Conservation (phyloP, 2,888 invertebrate genomes). For the Lamproptera curius region DNA sequence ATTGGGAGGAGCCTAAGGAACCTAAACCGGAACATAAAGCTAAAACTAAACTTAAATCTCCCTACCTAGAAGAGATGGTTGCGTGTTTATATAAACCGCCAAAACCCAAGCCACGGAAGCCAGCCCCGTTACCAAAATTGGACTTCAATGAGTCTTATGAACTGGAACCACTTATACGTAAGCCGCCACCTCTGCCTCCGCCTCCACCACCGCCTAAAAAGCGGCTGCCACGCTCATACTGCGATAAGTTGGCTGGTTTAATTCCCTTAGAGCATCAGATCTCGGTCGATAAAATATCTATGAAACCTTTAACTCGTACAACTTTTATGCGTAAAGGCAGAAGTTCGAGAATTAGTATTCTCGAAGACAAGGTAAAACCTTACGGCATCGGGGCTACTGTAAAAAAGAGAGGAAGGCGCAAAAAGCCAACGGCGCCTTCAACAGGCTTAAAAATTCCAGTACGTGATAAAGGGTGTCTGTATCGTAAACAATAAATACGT, state of each 20-base stretch:
- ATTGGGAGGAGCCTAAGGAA: constrained; percentile 26
- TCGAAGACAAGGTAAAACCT: constrained; percentile 43
- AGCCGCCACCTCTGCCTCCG: constrained; percentile 47
- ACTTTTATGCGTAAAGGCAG: constrained; percentile 31
- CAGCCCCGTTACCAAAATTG: constrained; percentile 54
- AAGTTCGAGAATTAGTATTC: constrained; percentile 35
- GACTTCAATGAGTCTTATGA: constrained; percentile 57
- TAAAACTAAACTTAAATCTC: constrained; percentile 41
- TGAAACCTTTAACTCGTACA: constrained; percentile 33
- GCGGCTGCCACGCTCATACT: constrained; percentile 43
- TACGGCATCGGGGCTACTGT: constrained; percentile 49
- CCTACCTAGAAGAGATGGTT: constrained; percentile 54
- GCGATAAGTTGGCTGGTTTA: constrained; percentile 55
- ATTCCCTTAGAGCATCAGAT: constrained; percentile 37
- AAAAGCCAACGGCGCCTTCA: constrained; percentile 43
- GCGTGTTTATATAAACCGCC: constrained; percentile 46
- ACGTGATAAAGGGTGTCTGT: constrained; percentile 52
- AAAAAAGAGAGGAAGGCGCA: constrained; percentile 29
- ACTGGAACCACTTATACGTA: constrained; percentile 45
- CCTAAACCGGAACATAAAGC: constrained; percentile 39
- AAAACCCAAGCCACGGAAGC: constrained; percentile 34
- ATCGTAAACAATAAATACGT: constrained; percentile 43
- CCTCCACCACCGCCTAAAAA: constrained; percentile 62
- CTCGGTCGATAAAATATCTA: constrained; percentile 31
- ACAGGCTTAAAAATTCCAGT: constrained; percentile 51